Conservation (phyloP, 1,140 invertebrate genomes). For the Mizuhopecten yessoensis region DNA sequence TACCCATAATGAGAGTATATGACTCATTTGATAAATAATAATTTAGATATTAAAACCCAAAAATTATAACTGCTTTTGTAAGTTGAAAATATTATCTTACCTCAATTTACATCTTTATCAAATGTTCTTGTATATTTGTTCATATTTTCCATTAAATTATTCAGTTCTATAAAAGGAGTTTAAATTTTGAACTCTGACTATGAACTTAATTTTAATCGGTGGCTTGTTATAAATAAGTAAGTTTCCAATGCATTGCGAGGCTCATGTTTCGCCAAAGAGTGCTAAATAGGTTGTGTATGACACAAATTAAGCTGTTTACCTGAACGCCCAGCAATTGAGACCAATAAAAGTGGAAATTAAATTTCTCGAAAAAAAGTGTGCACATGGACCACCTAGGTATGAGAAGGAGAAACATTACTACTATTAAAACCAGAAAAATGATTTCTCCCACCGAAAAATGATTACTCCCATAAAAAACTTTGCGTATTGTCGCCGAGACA, state of each 20-base stretch:
- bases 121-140: background rate
- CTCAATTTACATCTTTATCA: background rate
- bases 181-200: background rate
- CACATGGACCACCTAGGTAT: background rate
- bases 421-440: conserved; percentile 12
- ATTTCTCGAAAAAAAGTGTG: background rate
- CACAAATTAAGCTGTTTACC: background rate
- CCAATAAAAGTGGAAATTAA: conserved; percentile 29
- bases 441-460: conserved; percentile 1
- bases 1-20: background rate
- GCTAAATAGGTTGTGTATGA: background rate
- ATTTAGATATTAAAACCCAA: background rate
- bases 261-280: background rate
- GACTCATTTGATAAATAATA: background rate
- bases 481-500: background rate
- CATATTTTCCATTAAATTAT: background rate
- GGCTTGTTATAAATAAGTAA: background rate
- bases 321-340: conserved; percentile 8
- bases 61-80: background rate
- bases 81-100: background rate
- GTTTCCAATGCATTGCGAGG: background rate
- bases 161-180: background rate
- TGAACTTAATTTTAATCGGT: background rate
- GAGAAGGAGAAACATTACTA: background rate
- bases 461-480: background rate